Percentiles rank a stretch among this genome's conserved stretches.
Evolutionary conservation across 2,797 vertebrate genomes (phyloP).

Genomic region (Epinephelus awoara): DNA sequence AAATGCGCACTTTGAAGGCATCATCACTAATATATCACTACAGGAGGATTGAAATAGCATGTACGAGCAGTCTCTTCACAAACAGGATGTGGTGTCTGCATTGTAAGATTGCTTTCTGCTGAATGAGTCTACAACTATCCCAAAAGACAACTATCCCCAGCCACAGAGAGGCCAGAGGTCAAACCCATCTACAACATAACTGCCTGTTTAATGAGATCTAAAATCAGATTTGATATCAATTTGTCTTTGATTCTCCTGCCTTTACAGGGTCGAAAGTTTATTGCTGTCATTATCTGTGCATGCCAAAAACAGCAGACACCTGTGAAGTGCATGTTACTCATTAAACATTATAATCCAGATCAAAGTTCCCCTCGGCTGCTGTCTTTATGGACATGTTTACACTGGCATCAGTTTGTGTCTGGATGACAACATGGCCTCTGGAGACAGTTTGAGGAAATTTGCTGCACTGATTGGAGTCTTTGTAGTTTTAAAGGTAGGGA

Average conservation of each 20-base stretch:
- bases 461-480: conserved; percentile 61
- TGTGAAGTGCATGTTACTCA: conserved; percentile 55
- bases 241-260: background rate
- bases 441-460: conserved; percentile 27
- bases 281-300: background rate
- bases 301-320: background rate
- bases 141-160: background rate
- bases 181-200: background rate
- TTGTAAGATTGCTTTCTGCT: background rate
- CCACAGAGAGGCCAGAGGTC: background rate
- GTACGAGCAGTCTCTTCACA: background rate
- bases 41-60: background rate
- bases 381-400: conserved; percentile 55
- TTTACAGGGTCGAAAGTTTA: conserved; percentile 7
- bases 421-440: conserved; percentile 65
- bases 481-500: conserved; percentile 68
- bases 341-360: conserved; percentile 58
- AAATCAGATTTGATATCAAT: background rate
- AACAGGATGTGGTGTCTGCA: background rate
- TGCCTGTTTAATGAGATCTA: background rate
- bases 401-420: background rate
- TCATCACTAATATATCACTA: background rate
- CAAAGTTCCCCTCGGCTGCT: conserved; percentile 72
- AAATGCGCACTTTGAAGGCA: background rate
- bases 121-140: background rate